phyloP scores from a whole-genome alignment of 2,888 invertebrate genomes.

The Seira ritae region DNA sequence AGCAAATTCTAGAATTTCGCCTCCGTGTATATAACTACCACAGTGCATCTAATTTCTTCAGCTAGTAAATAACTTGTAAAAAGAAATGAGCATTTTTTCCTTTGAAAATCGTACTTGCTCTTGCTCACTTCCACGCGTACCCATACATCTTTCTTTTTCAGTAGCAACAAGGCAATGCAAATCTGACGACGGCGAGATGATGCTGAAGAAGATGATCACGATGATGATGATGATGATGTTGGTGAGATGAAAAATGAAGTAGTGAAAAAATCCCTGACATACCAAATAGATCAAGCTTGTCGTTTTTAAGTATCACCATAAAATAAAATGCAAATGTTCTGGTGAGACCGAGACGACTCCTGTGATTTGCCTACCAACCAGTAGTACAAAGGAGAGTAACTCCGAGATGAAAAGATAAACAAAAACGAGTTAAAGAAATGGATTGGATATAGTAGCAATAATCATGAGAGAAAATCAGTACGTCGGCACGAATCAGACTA shows the following conservation, averaged over 20 bases:
- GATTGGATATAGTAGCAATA: slow-evolving; percentile 47
- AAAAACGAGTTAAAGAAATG: slow-evolving; percentile 37
- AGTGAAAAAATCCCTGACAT: slow-evolving; percentile 59
- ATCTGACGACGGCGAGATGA: slow-evolving; percentile 57
- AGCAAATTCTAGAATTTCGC: slow-evolving; percentile 39
- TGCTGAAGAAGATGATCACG: slow-evolving; percentile 19
- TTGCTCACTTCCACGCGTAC: slow-evolving; percentile 1
- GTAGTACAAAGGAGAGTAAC: slow-evolving; percentile 32
- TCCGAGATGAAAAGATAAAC: slow-evolving; percentile 58
- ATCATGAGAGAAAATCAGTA: slow-evolving; percentile 44
- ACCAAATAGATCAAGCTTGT: slow-evolving; percentile 65
- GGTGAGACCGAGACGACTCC: background rate
- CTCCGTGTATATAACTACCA: background rate
- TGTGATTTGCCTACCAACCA: background rate
- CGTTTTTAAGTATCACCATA: slow-evolving; percentile 48
- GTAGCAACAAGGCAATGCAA: slow-evolving; percentile 65
- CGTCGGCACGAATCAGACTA: slow-evolving; percentile 46
- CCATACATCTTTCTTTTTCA: slow-evolving; percentile 41
- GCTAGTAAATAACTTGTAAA: slow-evolving; percentile 12
- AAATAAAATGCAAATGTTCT: slow-evolving; percentile 24
- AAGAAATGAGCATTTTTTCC: background rate
- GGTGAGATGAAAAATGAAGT: slow-evolving; percentile 65
- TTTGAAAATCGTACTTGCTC: background rate
- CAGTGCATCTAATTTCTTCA: background rate
- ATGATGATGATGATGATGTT: slow-evolving; percentile 48